Conservation (phyloP, 1,140 invertebrate genomes). For the Telenomus remus region DNA sequence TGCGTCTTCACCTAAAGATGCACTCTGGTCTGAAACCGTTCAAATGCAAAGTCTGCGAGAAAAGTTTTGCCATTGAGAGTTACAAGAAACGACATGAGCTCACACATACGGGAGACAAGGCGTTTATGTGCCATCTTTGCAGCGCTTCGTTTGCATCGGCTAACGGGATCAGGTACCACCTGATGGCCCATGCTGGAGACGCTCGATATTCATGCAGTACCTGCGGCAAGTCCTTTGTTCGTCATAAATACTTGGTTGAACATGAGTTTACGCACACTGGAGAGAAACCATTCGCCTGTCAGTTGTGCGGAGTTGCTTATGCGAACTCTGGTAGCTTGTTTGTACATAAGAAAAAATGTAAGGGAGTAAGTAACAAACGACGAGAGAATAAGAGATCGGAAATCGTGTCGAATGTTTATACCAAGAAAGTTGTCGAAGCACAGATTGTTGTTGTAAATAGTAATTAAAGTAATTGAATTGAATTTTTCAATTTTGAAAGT, state of each 20-base stretch:
- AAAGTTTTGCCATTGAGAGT: slow-evolving; percentile 56
- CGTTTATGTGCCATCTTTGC: slow-evolving; percentile 51
- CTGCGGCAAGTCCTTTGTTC: slow-evolving; percentile 77
- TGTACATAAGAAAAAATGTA: slow-evolving; percentile 70
- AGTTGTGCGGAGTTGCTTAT: slow-evolving; percentile 78
- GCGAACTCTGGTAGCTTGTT: slow-evolving; percentile 71
- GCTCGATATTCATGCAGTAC: slow-evolving; percentile 72
- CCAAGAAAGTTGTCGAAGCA: slow-evolving; percentile 28
- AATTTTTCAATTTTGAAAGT: too few relatives aligned
- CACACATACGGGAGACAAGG: slow-evolving; percentile 49
- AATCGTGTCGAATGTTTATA: slow-evolving; percentile 41
- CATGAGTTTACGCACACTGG: slow-evolving; percentile 82
- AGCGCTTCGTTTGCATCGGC: slow-evolving; percentile 58
- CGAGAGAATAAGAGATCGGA: neutral
- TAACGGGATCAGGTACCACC: slow-evolving; percentile 60
- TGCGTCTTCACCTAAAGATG: slow-evolving; percentile 46
- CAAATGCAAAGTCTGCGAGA: slow-evolving; percentile 58
- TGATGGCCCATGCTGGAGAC: slow-evolving; percentile 67
- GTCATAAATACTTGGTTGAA: slow-evolving; percentile 76
- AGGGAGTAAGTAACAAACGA: neutral
- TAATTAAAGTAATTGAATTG: too few relatives aligned
- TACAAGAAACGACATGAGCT: slow-evolving; percentile 58
- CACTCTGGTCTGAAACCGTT: slow-evolving; percentile 45
- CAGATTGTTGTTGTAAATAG: slow-evolving; percentile 28
- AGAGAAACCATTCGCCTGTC: slow-evolving; percentile 84